Base-by-base conservation (phyloP, 2,797 vertebrate species). In the Echiichthys vipera region DNA sequence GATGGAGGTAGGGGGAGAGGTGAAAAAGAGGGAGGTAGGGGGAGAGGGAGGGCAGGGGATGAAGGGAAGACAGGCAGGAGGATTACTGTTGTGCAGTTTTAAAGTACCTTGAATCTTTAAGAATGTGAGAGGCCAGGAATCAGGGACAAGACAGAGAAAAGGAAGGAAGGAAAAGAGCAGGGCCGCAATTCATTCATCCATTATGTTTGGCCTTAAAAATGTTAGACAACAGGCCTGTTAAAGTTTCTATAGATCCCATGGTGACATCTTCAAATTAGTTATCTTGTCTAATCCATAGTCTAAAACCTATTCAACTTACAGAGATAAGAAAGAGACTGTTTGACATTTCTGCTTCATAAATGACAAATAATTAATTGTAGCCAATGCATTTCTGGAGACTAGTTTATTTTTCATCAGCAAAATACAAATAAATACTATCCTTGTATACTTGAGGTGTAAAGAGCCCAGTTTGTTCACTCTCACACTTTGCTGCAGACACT, bases 1-100 rank as follows among this genome's bases (percentile, higher is more conserved):
- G 75, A 43, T 45, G 24, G 36, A 27, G 43, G 59, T 11, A 17
- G 53, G 8, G 2, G 13, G 20, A 12, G 36, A 59, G 34, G 40
- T 25, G 58, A 30, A 57, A 62, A 55, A 61, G 75, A 43, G 49
- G 24, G 36, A 27, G 43, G 59, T 11, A 17, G 53, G 8, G 2
- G 13, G 20, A 12, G 36, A 59, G 34, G 40, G 45, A 22, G 30
- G n/a, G 32, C n/a, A 40, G 32, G 34, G 24, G 32, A 62, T 25
- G 32, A 56, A 53, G 17, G n/a, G 30, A 22, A 51, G 42, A 59
- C 27, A 62, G 39, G 24, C 39, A 66, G n/a, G 24, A 36, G 30
- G 50, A 64, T 49, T 47, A 27, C 40, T 64, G 50, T 77, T 54
- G 11, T 59, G 36, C 58, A 53, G n/a, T 77, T 70, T 68, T 50